Conservation (phyloP, 2,888 invertebrate genomes). For the Agrypnus murinus region DNA sequence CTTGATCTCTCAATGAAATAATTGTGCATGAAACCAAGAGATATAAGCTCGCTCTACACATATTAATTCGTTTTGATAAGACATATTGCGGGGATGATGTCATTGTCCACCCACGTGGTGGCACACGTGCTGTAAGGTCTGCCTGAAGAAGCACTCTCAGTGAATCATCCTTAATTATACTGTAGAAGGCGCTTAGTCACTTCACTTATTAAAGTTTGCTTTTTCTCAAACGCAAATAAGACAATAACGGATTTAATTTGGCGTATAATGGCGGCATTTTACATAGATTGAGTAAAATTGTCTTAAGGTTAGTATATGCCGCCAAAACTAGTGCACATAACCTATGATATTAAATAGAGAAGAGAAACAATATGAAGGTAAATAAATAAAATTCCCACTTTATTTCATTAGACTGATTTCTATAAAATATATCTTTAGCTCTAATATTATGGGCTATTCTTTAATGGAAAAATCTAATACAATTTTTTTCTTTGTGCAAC, state of each 20-base stretch:
- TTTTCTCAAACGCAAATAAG: constrained; percentile 30
- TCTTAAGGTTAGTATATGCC: too few species aligned
- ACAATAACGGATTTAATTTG: constrained; percentile 26
- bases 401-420: too few species aligned
- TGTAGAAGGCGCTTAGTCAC: constrained; percentile 57
- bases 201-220: constrained; percentile 39
- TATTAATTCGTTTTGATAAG: constrained; percentile 61
- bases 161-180: constrained; percentile 58
- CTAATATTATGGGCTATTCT: too few species aligned
- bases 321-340: too few species aligned
- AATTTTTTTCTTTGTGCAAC: too few species aligned
- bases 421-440: too few species aligned
- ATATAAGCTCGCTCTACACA: constrained; percentile 57
- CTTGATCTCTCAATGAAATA: constrained; percentile 62
- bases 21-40: constrained; percentile 60
- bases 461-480: too few species aligned
- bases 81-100: constrained; percentile 62
- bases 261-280: constrained; percentile 14
- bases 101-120: constrained; percentile 62
- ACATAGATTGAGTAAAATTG: too few species aligned
- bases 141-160: constrained; percentile 57
- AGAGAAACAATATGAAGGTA: too few species aligned
- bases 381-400: too few species aligned
- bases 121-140: constrained; percentile 62
- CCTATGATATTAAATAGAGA: too few species aligned